phyloP scores from a whole-genome alignment of 2,797 vertebrate genomes.

The Rhabdomys pumilio region DNA sequence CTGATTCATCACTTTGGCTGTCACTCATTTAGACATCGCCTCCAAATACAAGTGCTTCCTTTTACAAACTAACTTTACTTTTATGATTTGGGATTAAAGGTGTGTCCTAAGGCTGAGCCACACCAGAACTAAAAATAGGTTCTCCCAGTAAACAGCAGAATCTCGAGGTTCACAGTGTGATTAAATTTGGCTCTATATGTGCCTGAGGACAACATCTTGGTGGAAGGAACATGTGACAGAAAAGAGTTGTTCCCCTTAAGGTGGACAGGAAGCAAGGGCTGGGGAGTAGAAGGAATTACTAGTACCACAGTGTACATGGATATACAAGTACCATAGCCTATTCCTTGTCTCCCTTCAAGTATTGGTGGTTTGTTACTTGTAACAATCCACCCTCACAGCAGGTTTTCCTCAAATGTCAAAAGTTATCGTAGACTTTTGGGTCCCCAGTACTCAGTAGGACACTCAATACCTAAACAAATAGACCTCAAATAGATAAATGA shows the following conservation, averaged over 20 bases:
- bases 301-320: neutral
- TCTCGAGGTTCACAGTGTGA: neutral
- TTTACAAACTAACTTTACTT: no score
- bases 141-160: neutral
- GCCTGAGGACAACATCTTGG: neutral
- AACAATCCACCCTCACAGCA: neutral
- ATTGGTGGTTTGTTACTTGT: neutral
- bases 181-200: neutral
- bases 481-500: neutral
- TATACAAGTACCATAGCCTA: neutral
- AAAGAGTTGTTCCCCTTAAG: neutral
- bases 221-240: neutral
- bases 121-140: neutral
- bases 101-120: no score
- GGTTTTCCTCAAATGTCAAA: neutral
- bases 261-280: neutral
- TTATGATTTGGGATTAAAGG: no score
- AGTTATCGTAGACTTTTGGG: neutral
- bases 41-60: no score
- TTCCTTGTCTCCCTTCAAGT: neutral
- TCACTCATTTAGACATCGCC: no score
- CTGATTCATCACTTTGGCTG: no score
- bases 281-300: no score
- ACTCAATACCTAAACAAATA: neutral
- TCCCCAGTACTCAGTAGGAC: neutral